Conservation (phyloP, 2,797 vertebrate species). For the Thamnophis elegans region DNA sequence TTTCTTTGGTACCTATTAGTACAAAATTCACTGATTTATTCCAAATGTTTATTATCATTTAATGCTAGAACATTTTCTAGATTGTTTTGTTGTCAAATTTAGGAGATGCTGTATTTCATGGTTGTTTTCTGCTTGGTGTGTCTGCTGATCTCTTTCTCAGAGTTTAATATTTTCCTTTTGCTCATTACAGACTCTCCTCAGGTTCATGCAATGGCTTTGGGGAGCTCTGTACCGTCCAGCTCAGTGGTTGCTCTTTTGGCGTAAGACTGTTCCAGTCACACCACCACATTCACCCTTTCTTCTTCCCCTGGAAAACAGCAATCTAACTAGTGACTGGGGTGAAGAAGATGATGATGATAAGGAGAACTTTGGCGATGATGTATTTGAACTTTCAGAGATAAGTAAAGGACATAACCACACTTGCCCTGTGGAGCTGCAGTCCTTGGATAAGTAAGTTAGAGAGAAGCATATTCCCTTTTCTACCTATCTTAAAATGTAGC, state of each 20-base stretch:
- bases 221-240: constrained; percentile 52
- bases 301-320: constrained; percentile 65
- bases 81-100: not conserved
- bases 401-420: constrained; percentile 11
- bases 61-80: not conserved
- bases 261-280: constrained; percentile 68
- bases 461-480: not conserved
- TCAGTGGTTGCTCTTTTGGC: constrained; percentile 62
- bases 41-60: not conserved
- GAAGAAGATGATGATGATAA: constrained; percentile 31
- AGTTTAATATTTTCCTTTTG: constrained; percentile 23
- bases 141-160: not conserved
- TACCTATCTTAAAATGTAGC: not conserved
- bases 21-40: not conserved
- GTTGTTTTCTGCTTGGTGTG: not conserved
- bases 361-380: constrained; percentile 68
- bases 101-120: not conserved
- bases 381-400: constrained; percentile 40
- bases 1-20: not conserved
- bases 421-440: constrained; percentile 1
- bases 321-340: constrained; percentile 70
- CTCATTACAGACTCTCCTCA: constrained; percentile 8
- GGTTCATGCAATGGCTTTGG: constrained; percentile 62
- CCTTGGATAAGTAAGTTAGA: constrained; percentile 18
- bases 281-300: constrained; percentile 72